Evolutionary conservation across 2,113 vertebrate genomes (phyloP).

Genomic region (Sciurus niger): DNA sequence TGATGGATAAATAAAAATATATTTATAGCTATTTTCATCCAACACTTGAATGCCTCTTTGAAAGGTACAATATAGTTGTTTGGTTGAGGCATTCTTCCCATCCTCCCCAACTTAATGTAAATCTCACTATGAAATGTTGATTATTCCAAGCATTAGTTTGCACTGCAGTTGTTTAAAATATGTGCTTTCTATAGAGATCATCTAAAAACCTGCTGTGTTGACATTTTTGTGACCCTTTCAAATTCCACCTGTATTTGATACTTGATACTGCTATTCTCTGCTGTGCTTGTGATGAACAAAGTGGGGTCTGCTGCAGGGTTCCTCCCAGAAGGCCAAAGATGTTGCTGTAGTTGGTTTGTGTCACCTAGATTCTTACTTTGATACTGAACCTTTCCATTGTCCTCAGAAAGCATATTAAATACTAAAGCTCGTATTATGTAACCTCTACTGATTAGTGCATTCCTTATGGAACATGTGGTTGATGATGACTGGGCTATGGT

Average conservation of each 20-base stretch:
- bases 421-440: not conserved
- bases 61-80: slow-evolving; percentile 3
- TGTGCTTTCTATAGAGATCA: not conserved
- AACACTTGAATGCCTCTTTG: not conserved
- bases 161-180: not conserved
- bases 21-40: slow-evolving; percentile 21
- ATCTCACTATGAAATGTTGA: not conserved
- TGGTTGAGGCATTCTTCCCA: not conserved
- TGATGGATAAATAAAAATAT: not conserved
- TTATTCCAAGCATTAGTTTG: slow-evolving; percentile 40
- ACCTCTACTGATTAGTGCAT: not conserved
- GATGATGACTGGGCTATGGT: not conserved
- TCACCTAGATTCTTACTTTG: not conserved
- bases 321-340: not conserved
- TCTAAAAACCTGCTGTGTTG: not conserved
- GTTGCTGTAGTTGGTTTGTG: not conserved
- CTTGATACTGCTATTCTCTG: slow-evolving; percentile 1
- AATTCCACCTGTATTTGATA: not conserved
- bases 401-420: slow-evolving; percentile 38
- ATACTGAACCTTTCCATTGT: not conserved
- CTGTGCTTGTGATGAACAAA: not conserved
- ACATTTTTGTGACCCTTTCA: slow-evolving; percentile 4
- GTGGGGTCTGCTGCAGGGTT: not conserved
- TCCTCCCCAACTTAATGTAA: not conserved
- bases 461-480: not conserved